These are phyloP conservation scores for Eulithis prunata DNA, from an alignment of 2,888 invertebrate genomes.

Conservation along the genomic window DNA sequence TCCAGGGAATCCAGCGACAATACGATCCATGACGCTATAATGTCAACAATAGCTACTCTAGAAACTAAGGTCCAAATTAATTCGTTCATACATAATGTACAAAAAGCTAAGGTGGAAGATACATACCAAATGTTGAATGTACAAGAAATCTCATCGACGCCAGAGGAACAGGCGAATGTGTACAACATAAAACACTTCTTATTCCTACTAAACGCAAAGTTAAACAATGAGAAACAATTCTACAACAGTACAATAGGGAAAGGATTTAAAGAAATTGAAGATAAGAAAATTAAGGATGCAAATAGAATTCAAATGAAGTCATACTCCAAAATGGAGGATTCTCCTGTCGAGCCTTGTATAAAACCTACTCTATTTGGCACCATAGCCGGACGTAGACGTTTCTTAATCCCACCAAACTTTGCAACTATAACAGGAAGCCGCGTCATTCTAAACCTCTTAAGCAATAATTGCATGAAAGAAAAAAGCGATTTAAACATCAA, in stretches of 20 bases:
- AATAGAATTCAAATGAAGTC: constrained; percentile 4
- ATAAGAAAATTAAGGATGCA: background rate
- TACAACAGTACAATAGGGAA: constrained; percentile 4
- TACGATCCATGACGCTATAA: background rate
- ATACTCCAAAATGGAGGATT: background rate
- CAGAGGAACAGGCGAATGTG: background rate
- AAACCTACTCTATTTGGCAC: constrained; percentile 4
- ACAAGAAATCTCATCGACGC: constrained; percentile 4
- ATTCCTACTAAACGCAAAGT: constrained; percentile 2
- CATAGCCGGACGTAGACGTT: constrained; percentile 1
- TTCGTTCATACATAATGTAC: background rate
- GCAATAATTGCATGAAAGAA: constrained; percentile 1
- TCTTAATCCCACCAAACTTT: constrained; percentile 17
- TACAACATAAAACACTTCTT: constrained; percentile 6
- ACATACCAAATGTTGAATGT: background rate
- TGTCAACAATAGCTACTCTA: background rate
- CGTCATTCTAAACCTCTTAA: constrained; percentile 1
- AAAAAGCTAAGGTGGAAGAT: background rate
- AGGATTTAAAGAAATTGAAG: background rate
- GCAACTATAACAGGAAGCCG: constrained; percentile 18
- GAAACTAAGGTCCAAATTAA: background rate
- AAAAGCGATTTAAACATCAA: constrained; percentile 5
- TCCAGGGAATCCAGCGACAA: background rate
- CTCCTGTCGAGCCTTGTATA: background rate
- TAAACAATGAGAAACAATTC: constrained; percentile 2